Evolutionary conservation across 1,140 invertebrate genomes (phyloP).

Genomic region (Ridgeia piscesae): DNA sequence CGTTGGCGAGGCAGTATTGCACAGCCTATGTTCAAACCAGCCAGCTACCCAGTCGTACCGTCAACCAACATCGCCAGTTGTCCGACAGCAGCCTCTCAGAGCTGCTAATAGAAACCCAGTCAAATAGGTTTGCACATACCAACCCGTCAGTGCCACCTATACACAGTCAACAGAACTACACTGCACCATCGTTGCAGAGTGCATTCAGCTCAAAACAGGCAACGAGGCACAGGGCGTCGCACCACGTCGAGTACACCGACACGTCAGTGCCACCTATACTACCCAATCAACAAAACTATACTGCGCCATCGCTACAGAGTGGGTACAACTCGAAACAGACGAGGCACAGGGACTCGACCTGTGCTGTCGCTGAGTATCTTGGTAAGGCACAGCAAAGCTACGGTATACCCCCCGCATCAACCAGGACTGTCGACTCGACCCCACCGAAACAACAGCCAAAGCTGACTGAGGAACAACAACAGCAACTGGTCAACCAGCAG

Average conservation of each 20-base stretch:
- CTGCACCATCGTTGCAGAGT: background rate
- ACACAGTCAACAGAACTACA: background rate
- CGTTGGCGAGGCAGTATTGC: background rate
- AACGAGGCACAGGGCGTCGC: background rate
- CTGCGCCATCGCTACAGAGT: background rate
- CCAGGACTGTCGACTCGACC: background rate
- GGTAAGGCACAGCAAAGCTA: background rate
- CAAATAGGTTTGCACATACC: background rate
- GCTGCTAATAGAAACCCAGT: background rate
- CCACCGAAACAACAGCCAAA: background rate
- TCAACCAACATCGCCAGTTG: background rate
- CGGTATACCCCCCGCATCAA: background rate
- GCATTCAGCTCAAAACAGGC: background rate
- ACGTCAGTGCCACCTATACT: background rate
- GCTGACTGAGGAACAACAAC: background rate
- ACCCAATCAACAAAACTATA: background rate
- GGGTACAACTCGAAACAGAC: background rate
- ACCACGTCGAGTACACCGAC: background rate
- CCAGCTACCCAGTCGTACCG: background rate
- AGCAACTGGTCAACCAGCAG: background rate
- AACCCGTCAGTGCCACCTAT: background rate
- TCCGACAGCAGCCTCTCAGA: background rate
- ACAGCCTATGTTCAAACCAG: background rate
- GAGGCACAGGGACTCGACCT: background rate
- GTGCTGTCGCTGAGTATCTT: background rate